Percentiles rank a stretch among this genome's conserved stretches.
These are phyloP conservation scores for Bergia puertoricense DNA, from an alignment of 92 coral and sea anemone species.

Conservation along the genomic window DNA sequence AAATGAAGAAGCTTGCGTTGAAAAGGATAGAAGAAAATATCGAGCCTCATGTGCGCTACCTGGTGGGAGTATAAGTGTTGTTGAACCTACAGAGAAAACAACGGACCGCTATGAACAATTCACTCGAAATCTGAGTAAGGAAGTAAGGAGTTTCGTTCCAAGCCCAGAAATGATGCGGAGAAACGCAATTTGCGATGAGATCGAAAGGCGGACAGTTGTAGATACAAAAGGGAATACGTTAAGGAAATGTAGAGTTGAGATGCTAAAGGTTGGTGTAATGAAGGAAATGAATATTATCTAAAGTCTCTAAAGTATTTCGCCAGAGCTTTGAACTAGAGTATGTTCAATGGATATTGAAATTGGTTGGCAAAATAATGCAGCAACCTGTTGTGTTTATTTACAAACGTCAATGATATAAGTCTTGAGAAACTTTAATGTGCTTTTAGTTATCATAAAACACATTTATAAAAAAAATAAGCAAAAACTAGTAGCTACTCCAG, in stretches of 20 bases:
- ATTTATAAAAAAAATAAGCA: too few species aligned
- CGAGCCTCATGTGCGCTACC: not conserved
- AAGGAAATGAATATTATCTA: slow-evolving; percentile 12
- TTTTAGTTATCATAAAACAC: too few species aligned
- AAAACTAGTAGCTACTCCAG: too few species aligned
- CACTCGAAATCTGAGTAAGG: slow-evolving; percentile 36
- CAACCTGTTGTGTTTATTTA: too few species aligned
- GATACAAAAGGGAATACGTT: not conserved
- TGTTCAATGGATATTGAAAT: too few species aligned
- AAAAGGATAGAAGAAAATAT: not conserved
- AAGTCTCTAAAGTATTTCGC: not conserved
- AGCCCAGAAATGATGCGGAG: slow-evolving; percentile 37
- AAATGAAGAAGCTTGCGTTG: not conserved
- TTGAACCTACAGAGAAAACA: not conserved
- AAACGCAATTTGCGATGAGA: slow-evolving; percentile 34
- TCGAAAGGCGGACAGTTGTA: slow-evolving; percentile 4
- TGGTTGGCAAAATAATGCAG: too few species aligned
- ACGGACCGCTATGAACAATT: slow-evolving; percentile 10
- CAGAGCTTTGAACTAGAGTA: not conserved
- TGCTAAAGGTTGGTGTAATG: slow-evolving; percentile 9
- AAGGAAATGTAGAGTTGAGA: not conserved
- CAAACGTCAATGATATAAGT: too few species aligned
- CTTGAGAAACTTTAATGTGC: too few species aligned
- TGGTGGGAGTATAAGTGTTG: not conserved
- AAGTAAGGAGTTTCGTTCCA: slow-evolving; percentile 30